Conservation (phyloP, 2,888 invertebrate genomes). For the Carcina quercana region DNA sequence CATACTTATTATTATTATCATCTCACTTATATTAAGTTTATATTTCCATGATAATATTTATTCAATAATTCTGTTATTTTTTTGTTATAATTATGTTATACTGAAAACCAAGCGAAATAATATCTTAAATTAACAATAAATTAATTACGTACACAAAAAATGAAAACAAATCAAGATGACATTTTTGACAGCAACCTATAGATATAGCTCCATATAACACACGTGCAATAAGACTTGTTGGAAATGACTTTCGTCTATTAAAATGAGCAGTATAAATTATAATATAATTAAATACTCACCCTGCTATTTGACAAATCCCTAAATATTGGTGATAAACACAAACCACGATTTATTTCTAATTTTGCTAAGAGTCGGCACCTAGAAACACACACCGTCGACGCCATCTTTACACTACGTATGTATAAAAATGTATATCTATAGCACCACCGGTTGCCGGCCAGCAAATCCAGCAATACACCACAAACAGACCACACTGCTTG, state of each 20-base stretch:
- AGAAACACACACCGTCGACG: slow-evolving; percentile 76
- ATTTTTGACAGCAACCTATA: slow-evolving; percentile 57
- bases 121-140: slow-evolving; percentile 1
- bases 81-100: too few relatives aligned
- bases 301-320: slow-evolving; percentile 66
- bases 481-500: slow-evolving; percentile 6
- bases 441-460: slow-evolving; percentile 10
- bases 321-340: slow-evolving; percentile 69
- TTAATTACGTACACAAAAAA: slow-evolving; percentile 19
- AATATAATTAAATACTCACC: slow-evolving; percentile 45
- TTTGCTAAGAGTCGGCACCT: slow-evolving; percentile 75
- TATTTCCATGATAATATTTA: too few relatives aligned
- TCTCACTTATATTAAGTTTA: too few relatives aligned
- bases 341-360: slow-evolving; percentile 75
- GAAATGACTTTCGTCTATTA: slow-evolving; percentile 46
- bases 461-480: too few relatives aligned
- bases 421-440: slow-evolving; percentile 15
- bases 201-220: slow-evolving; percentile 34
- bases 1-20: too few relatives aligned
- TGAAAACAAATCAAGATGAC: slow-evolving; percentile 39
- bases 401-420: slow-evolving; percentile 73
- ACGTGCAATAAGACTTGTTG: slow-evolving; percentile 43
- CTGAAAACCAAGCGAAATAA: too few relatives aligned
- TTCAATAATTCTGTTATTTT: too few relatives aligned
- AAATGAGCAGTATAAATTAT: slow-evolving; percentile 28